Conservation (phyloP, 2,797 vertebrate species). For the Thamnophis elegans region DNA sequence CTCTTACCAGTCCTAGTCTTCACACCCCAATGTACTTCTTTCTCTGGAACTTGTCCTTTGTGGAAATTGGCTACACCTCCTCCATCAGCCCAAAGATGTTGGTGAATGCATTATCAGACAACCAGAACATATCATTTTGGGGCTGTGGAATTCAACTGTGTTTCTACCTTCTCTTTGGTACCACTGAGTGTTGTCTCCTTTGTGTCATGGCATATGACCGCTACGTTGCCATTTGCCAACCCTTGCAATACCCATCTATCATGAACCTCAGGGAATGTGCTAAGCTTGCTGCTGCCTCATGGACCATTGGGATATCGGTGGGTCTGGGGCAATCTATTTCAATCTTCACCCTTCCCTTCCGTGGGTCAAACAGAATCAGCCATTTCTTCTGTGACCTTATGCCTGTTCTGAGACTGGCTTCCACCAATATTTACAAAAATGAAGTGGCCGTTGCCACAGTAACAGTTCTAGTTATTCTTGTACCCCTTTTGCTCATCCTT, state of each 20-base stretch:
- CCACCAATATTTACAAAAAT: constrained; percentile 32
- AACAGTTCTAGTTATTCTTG: constrained; percentile 35
- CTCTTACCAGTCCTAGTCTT: neutral
- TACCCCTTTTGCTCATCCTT: no score
- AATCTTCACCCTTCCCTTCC: constrained; percentile 39
- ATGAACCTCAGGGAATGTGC: constrained; percentile 35
- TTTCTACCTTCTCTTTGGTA: constrained; percentile 53
- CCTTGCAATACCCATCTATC: constrained; percentile 46
- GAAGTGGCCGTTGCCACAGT: constrained; percentile 44
- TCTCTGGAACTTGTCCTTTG: constrained; percentile 36
- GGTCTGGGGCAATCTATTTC: neutral
- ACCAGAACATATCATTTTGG: constrained; percentile 43
- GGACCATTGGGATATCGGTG: constrained; percentile 28
- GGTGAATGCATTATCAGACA: neutral
- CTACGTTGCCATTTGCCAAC: constrained; percentile 50
- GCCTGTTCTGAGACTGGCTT: constrained; percentile 46
- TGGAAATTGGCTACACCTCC: constrained; percentile 56
- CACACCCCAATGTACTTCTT: neutral
- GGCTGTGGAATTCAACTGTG: constrained; percentile 54
- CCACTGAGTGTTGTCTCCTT: constrained; percentile 60
- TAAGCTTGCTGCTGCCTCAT: constrained; percentile 46
- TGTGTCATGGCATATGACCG: constrained; percentile 57
- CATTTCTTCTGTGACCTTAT: constrained; percentile 43
- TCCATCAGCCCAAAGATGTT: constrained; percentile 46
- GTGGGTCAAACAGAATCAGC: neutral